Evolutionary conservation across 2,113 vertebrate species (phyloP).

Genomic region (Dromiciops gliroides): DNA sequence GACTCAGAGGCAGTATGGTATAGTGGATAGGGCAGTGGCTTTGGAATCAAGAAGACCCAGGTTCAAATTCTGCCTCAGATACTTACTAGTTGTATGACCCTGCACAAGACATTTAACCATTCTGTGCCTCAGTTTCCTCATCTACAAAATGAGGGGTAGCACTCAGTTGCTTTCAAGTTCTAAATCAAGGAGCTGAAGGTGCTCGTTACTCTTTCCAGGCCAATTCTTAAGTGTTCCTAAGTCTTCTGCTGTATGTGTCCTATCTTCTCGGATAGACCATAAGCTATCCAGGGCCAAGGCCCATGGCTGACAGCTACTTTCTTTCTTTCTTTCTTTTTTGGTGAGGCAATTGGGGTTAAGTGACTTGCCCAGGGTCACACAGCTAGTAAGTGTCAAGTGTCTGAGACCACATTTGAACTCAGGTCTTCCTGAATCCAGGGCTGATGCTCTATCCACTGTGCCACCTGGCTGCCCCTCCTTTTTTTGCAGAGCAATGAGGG

Average conservation of each 20-base stretch:
- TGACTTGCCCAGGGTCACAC: too few relatives aligned
- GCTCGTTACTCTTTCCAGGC: not conserved
- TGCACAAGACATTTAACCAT: not conserved
- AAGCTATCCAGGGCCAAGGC: not conserved
- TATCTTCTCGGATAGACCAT: not conserved
- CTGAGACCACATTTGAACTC: too few relatives aligned
- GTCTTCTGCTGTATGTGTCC: not conserved
- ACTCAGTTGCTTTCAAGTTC: not conserved
- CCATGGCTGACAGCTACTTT: not conserved
- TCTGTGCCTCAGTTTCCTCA: not conserved
- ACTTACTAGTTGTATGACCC: not conserved
- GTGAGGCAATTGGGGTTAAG: too few relatives aligned
- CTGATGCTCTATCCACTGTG: too few relatives aligned
- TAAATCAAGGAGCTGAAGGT: not conserved
- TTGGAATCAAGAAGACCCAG: not conserved
- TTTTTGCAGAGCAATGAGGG: too few relatives aligned
- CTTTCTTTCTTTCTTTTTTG: too few relatives aligned
- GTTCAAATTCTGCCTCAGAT: not conserved
- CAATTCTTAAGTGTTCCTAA: not conserved
- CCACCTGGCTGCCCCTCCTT: too few relatives aligned
- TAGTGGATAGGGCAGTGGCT: not conserved
- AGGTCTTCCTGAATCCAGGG: too few relatives aligned
- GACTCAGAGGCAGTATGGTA: not conserved
- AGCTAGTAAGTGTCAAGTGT: too few relatives aligned
- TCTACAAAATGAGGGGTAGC: not conserved